Evolutionary conservation across 2,888 invertebrate species (phyloP).

Genomic region (Cheilosia urbana): DNA sequence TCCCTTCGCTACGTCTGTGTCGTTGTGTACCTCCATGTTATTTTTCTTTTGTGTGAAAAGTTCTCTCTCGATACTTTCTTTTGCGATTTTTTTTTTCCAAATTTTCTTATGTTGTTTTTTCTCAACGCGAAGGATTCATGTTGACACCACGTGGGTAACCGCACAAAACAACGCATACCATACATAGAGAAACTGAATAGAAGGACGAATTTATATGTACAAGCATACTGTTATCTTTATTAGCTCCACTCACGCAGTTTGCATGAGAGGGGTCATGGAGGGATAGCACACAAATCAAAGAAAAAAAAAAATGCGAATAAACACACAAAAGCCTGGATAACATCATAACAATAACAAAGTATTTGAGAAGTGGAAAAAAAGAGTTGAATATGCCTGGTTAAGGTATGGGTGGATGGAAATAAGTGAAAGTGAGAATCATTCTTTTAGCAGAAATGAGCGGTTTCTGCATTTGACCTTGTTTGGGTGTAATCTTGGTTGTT

Average conservation of each 20-base stretch:
- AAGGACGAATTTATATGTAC: slow-evolving; percentile 29
- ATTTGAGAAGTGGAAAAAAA: slow-evolving; percentile 53
- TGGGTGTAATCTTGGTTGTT: slow-evolving; percentile 31
- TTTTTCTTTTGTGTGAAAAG: slow-evolving; percentile 50
- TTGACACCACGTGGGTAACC: slow-evolving; percentile 74
- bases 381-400: slow-evolving; percentile 46
- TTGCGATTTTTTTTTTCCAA: slow-evolving; percentile 33
- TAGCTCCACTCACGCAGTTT: slow-evolving; percentile 75
- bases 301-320: slow-evolving; percentile 67
- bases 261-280: slow-evolving; percentile 67
- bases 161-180: slow-evolving; percentile 28
- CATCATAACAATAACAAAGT: slow-evolving; percentile 73
- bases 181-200: slow-evolving; percentile 34
- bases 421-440: slow-evolving; percentile 54
- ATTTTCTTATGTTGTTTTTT: slow-evolving; percentile 59
- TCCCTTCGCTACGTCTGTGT: slow-evolving; percentile 39
- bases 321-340: slow-evolving; percentile 71
- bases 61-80: slow-evolving; percentile 36
- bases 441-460: not conserved
- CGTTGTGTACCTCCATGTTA: slow-evolving; percentile 59
- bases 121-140: slow-evolving; percentile 59
- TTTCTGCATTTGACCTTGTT: slow-evolving; percentile 47
- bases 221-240: slow-evolving; percentile 74
- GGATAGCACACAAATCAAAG: slow-evolving; percentile 31
- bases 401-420: not conserved